Evolutionary conservation across 2,113 vertebrate genomes (phyloP).

Genomic region (Diadophis punctatus): DNA sequence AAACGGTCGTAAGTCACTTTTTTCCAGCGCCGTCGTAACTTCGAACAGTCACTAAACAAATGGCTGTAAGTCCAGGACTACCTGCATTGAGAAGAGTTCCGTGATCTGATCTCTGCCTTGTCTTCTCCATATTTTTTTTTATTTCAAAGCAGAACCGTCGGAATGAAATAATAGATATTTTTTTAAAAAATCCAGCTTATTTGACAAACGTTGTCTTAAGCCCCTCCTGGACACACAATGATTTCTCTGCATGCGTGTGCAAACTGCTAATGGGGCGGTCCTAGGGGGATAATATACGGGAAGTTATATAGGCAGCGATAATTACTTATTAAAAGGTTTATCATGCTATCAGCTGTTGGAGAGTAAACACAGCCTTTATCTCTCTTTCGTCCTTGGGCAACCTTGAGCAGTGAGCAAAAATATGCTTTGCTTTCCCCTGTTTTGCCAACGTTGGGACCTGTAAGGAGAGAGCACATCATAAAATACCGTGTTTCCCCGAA

Average conservation of each 20-base stretch:
- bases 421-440: neutral
- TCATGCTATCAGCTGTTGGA: neutral
- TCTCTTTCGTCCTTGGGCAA: neutral
- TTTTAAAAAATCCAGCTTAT: too few species aligned
- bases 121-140: neutral
- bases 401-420: neutral
- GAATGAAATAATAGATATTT: neutral
- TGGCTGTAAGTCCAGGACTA: too few species aligned
- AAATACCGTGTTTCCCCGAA: too few species aligned
- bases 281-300: neutral
- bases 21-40: too few species aligned
- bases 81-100: too few species aligned
- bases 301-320: neutral
- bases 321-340: neutral
- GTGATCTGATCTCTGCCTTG: too few species aligned
- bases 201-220: too few species aligned
- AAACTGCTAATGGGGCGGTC: neutral
- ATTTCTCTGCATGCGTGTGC: neutral
- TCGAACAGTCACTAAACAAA: too few species aligned
- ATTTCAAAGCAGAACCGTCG: neutral
- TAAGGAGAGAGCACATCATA: neutral
- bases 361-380: neutral
- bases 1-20: too few species aligned
- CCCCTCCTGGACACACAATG: neutral
- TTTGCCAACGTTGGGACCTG: neutral